phyloP scores from a whole-genome alignment of 1,140 invertebrate species.

The Bombus soroeensis region DNA sequence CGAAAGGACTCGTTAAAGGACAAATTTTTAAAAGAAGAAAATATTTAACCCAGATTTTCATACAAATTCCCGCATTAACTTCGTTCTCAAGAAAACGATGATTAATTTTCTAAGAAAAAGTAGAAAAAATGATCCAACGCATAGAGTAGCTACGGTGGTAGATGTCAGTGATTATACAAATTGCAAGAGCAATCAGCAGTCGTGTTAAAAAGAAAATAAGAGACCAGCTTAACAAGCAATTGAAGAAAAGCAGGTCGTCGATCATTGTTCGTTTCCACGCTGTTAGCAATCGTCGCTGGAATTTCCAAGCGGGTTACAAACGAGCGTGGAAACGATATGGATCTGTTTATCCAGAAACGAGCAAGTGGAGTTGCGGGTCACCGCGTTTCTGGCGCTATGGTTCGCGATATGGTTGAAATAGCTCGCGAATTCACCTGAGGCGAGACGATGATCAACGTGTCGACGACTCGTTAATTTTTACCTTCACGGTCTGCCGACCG shows the following conservation, averaged over 20 bases:
- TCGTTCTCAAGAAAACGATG: no score
- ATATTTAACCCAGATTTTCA: no score
- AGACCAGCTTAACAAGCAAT: no score
- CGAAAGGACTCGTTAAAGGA: no score
- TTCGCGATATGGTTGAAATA: not conserved
- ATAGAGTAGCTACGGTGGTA: no score
- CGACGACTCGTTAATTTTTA: constrained; percentile 60
- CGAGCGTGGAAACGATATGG: constrained; percentile 57
- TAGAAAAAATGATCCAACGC: no score
- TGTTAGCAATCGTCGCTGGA: constrained; percentile 20
- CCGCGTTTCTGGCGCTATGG: constrained; percentile 42
- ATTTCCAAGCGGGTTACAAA: constrained; percentile 52
- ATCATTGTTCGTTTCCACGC: constrained; percentile 39
- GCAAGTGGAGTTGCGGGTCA: constrained; percentile 58
- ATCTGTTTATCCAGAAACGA: constrained; percentile 61
- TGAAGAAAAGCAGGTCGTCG: constrained; percentile 19
- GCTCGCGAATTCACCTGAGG: constrained; percentile 55
- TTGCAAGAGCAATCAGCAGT: no score
- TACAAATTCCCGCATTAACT: no score
- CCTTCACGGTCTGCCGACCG: constrained; percentile 53
- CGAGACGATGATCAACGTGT: constrained; percentile 65
- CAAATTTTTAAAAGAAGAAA: no score
- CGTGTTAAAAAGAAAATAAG: no score
- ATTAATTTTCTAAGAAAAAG: no score
- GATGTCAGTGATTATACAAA: no score